These are phyloP conservation scores for Basileuterus tristriatus DNA, from an alignment of 2,797 vertebrate species.

Conservation along the genomic window DNA sequence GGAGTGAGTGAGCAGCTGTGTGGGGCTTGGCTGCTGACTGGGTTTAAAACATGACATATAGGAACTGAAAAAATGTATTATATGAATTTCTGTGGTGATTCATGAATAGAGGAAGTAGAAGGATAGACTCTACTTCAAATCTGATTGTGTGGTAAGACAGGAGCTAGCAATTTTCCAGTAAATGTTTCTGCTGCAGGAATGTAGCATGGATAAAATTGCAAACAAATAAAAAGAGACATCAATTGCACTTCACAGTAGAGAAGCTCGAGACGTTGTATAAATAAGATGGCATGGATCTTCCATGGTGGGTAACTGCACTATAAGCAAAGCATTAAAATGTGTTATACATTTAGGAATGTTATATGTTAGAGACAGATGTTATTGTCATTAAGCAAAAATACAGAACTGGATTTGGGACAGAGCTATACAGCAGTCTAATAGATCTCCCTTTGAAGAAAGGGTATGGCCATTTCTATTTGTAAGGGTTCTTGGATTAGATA, in stretches of 20 bases:
- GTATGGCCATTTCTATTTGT: not conserved
- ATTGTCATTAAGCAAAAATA: not conserved
- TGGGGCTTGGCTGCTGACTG: not conserved
- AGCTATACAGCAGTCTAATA: not conserved
- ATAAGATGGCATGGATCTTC: not conserved
- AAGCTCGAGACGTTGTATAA: not conserved
- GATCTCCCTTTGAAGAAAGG: not conserved
- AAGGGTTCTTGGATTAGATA: not conserved
- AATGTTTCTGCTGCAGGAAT: not conserved
- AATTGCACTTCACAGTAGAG: not conserved
- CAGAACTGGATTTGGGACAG: not conserved
- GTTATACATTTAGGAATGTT: not conserved
- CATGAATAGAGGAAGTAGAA: not conserved
- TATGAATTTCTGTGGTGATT: not conserved
- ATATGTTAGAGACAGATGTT: not conserved
- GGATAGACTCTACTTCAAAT: not conserved
- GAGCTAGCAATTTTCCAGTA: not conserved
- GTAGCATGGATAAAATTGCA: not conserved
- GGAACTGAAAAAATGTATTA: not conserved
- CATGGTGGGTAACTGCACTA: not conserved
- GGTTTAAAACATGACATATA: not conserved
- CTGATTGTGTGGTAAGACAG: not conserved
- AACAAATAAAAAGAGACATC: not conserved
- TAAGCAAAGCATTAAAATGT: not conserved
- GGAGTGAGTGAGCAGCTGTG: fast-evolving